A percentile compares a stretch with the other conserved stretches of the same genome.
Evolutionary conservation across 2,888 invertebrate genomes (phyloP).

Genomic region (Ethmia dodecea): DNA sequence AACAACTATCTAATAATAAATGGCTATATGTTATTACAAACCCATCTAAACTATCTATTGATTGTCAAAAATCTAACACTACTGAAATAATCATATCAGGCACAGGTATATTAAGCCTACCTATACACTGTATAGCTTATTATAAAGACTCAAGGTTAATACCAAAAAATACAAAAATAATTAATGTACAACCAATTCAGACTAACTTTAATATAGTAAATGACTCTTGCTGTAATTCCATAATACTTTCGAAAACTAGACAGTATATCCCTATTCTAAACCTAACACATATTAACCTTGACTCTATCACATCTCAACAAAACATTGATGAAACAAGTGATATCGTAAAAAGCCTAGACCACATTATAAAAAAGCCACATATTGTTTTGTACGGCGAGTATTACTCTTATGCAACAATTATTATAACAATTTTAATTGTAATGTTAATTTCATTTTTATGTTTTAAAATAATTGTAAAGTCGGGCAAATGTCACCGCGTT

Average conservation of each 20-base stretch:
- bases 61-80: not conserved
- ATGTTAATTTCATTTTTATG: not conserved
- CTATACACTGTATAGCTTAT: not conserved
- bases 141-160: not conserved
- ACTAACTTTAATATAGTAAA: not conserved
- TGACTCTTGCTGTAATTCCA: not conserved
- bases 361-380: not conserved
- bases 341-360: not conserved
- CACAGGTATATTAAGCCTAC: not conserved
- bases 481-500: not conserved
- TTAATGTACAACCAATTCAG: not conserved
- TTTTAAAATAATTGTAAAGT: not conserved
- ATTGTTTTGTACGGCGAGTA: not conserved
- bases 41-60: not conserved
- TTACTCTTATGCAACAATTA: not conserved
- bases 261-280: not conserved
- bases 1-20: not conserved
- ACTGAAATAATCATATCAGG: not conserved
- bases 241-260: not conserved
- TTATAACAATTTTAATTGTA: not conserved
- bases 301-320: not conserved
- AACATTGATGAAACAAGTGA: not conserved
- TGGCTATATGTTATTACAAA: not conserved
- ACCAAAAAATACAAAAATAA: not conserved
- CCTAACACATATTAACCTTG: not conserved